Percentiles rank a stretch among this genome's conserved stretches.
Conservation (phyloP, 2,113 vertebrate genomes). For the Trichomycterus rosablanca region DNA sequence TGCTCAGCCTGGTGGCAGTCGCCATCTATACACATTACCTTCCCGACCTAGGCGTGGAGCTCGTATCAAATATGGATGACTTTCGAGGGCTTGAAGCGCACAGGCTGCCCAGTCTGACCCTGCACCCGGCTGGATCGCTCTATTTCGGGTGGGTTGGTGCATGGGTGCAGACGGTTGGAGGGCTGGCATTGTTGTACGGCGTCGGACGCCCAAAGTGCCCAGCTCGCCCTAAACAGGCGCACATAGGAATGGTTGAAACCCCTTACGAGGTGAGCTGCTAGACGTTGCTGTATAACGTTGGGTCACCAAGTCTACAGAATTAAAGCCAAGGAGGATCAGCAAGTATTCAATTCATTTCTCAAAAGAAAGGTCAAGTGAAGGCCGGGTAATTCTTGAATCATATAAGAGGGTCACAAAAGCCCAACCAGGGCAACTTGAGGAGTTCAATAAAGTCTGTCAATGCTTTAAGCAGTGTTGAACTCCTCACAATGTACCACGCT, state of each 20-base stretch:
- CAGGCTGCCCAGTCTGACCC: slow-evolving; percentile 52
- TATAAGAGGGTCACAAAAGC: too few species aligned
- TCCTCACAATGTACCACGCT: too few species aligned
- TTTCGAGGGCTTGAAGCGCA: slow-evolving; percentile 20
- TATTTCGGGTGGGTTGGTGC: slow-evolving; percentile 74
- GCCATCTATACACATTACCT: slow-evolving; percentile 67
- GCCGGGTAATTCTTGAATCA: too few species aligned
- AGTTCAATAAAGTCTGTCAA: too few species aligned
- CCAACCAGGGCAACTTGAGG: too few species aligned
- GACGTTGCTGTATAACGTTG: too few species aligned
- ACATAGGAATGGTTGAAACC: slow-evolving; percentile 51
- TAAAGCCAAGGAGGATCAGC: neutral
- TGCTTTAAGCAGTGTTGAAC: too few species aligned
- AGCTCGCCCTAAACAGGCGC: slow-evolving; percentile 45
- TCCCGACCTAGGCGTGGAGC: slow-evolving; percentile 50
- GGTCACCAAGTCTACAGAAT: neutral
- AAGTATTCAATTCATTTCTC: too few species aligned
- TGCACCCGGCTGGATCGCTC: slow-evolving; percentile 62
- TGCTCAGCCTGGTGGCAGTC: slow-evolving; percentile 62
- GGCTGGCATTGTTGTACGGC: slow-evolving; percentile 59
- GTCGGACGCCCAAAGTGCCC: slow-evolving; percentile 58
- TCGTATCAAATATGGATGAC: slow-evolving; percentile 22
- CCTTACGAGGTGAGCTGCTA: slow-evolving; percentile 68
- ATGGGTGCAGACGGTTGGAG: slow-evolving; percentile 67
- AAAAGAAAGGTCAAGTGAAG: too few species aligned